Evolutionary conservation across 2,888 invertebrate genomes (phyloP).

Genomic region (Agrotis exclamationis): DNA sequence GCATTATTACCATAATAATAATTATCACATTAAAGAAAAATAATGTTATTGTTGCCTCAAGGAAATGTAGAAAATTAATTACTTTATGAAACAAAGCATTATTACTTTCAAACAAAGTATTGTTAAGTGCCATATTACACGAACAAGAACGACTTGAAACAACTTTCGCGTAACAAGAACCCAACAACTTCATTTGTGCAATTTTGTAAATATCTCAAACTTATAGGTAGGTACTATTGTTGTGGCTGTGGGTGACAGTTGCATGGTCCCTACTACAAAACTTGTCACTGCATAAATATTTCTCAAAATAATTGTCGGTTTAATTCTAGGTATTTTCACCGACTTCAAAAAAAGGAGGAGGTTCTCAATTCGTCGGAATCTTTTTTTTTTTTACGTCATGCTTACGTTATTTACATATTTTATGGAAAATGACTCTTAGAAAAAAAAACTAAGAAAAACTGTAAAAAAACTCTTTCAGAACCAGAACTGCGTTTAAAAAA

Average conservation of each 20-base stretch:
- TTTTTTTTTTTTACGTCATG: no score
- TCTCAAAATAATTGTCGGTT: background rate
- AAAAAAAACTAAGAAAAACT: no score
- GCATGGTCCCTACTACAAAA: conserved; percentile 6
- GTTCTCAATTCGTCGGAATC: no score
- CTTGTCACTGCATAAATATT: conserved; percentile 11
- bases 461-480: conserved; percentile 3
- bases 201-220: background rate
- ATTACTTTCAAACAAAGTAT: background rate
- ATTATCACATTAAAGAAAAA: background rate
- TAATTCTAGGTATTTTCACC: background rate
- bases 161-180: background rate
- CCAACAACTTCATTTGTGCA: background rate
- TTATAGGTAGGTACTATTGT: conserved; percentile 1
- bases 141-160: conserved; percentile 4
- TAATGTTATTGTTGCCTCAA: background rate
- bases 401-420: background rate
- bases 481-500: conserved; percentile 7
- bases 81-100: conserved; percentile 1
- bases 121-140: conserved; percentile 11
- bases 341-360: no score
- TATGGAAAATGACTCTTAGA: no score
- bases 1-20: background rate
- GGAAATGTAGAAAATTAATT: conserved; percentile 21
- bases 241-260: conserved; percentile 6